Evolutionary conservation across 2,888 invertebrate species (phyloP), one percentile per base, ranked within the genome.

Genomic region (Ormyrus thymus): DNA sequence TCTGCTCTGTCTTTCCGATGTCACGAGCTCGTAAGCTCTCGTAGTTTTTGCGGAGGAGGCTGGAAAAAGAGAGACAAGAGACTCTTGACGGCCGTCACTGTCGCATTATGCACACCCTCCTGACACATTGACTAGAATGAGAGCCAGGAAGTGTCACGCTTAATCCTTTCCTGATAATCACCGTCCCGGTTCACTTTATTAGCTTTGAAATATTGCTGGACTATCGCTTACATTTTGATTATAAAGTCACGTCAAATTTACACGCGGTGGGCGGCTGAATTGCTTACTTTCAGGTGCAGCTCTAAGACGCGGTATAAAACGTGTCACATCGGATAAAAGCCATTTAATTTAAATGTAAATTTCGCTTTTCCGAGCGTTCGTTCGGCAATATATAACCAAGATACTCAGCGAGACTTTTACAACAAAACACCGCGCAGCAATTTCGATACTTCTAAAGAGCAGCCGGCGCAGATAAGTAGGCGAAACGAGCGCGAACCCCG

Each of bases 381-480:
- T 13, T 29, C 1, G 3, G 15, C 8, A 8, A 13, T 7, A 69
- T 48, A 69, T 48, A 10, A 58, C 11, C 10, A 43, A 48, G 29
- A 29, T 29, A 29, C 4, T 29, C 29, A 4, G 29, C 29, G 29
- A 29, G 2, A 29, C 29, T 29, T 29, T 48, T 29, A 6, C 58
- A 48, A 8, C 58, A 15, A 46, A 13, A 43, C 13, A 51, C 0
- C n/a, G 5, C 6, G 7, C 55, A 7, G 13, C 9, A 61, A 8
- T 55, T 29, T 29, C 10, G 10, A 10, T 4, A 29, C 4, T 29
- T 29, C 29, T 29, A 29, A 58, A n/a, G 8, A n/a, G 8, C 61
- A 76, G 76, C n/a, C 9, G 11, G 59, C 53, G 48, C 29, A 43
- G 81, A 85, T 84, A 85, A 85, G 83, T 84, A 84, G 83, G 82